These are phyloP conservation scores for Nasonia vitripennis DNA, from an alignment of 1,140 invertebrate species.

Conservation along the genomic window DNA sequence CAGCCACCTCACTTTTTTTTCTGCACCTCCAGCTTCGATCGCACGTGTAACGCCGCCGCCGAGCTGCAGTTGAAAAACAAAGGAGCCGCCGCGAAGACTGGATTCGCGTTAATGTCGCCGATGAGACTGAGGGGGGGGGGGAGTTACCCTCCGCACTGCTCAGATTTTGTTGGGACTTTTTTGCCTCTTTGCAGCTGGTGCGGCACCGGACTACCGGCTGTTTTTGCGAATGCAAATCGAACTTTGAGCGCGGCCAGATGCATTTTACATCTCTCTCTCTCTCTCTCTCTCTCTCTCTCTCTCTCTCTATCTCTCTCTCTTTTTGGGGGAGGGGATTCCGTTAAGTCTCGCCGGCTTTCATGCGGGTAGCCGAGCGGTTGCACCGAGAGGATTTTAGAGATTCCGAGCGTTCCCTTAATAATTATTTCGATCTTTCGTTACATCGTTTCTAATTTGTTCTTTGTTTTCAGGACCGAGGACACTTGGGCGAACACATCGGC, in stretches of 20 bases:
- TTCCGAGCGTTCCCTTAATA: too few relatives aligned
- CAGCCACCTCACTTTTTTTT: conserved; percentile 2
- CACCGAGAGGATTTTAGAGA: too few relatives aligned
- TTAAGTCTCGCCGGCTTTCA: too few relatives aligned
- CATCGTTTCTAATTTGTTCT: too few relatives aligned
- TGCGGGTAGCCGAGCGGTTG: too few relatives aligned
- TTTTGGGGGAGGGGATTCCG: too few relatives aligned
- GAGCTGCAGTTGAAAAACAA: conserved; percentile 43
- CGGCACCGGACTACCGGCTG: not conserved
- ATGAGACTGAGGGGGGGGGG: not conserved
- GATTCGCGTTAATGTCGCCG: conserved; percentile 47
- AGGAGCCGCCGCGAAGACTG: conserved; percentile 25
- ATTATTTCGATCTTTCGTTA: too few relatives aligned
- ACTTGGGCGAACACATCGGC: too few relatives aligned
- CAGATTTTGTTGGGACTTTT: conserved; percentile 1
- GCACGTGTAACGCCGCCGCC: not conserved
- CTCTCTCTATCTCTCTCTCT: too few relatives aligned
- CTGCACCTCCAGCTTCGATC: conserved; percentile 7
- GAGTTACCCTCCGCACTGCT: not conserved
- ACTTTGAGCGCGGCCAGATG: not conserved
- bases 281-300: not conserved
- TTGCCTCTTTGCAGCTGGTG: not conserved
- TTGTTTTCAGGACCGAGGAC: too few relatives aligned
- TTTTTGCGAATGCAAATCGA: conserved; percentile 48
- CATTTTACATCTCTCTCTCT: not conserved